phyloP scores from a whole-genome alignment of 2,888 invertebrate genomes.

The Gortyna flavago region DNA sequence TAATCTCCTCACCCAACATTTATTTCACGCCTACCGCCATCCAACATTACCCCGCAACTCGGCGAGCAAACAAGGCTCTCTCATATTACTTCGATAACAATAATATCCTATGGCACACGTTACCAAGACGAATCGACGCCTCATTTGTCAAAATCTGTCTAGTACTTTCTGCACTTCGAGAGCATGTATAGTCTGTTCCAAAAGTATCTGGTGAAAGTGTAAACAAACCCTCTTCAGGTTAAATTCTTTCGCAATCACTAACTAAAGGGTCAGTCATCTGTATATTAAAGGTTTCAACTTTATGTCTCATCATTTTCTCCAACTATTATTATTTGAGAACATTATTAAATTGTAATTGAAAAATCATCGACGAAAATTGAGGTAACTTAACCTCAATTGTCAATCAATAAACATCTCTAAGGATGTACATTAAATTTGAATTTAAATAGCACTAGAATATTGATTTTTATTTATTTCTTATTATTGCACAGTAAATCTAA shows the following conservation, averaged over 20 bases:
- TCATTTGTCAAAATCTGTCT: background rate
- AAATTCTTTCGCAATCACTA: background rate
- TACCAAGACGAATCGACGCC: background rate
- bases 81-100: constrained; percentile 9
- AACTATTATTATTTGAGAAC: no score
- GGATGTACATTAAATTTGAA: no score
- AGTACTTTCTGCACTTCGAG: background rate
- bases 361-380: no score
- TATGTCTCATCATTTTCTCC: accelerated
- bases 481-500: no score
- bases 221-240: background rate
- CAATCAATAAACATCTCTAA: no score
- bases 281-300: background rate
- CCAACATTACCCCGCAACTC: background rate
- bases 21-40: background rate
- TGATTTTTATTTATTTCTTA: no score
- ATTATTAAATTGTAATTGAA: no score
- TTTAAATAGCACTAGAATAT: no score
- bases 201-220: background rate
- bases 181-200: background rate
- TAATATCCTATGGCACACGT: background rate
- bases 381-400: no score
- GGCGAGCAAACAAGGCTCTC: background rate
- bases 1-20: background rate
- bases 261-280: background rate